These are phyloP conservation scores for Sakesphorus luctuosus DNA, from an alignment of 2,113 vertebrate species.

Conservation along the genomic window DNA sequence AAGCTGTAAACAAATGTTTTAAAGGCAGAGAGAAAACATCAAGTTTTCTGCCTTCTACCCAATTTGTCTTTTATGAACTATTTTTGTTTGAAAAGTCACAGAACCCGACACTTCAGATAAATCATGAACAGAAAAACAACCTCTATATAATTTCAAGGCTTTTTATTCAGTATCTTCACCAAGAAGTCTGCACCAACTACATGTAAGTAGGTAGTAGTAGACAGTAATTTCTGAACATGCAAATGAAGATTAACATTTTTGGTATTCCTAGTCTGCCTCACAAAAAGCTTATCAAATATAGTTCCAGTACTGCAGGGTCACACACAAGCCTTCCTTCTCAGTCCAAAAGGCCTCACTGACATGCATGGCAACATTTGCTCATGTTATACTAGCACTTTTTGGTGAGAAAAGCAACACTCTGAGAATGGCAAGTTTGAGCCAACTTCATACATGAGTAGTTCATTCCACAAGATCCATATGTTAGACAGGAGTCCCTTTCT, in stretches of 20 bases:
- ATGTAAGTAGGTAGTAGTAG: not conserved
- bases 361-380: not conserved
- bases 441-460: not conserved
- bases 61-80: constrained; percentile 63
- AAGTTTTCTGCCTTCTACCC: constrained; percentile 33
- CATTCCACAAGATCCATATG: not conserved
- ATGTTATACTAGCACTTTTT: not conserved
- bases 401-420: not conserved
- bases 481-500: not conserved
- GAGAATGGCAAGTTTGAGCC: not conserved
- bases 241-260: not conserved
- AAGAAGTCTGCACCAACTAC: not conserved
- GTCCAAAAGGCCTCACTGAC: not conserved
- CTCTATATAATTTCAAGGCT: not conserved
- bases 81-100: constrained; percentile 59
- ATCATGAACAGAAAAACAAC: constrained; percentile 52
- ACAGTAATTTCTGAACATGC: not conserved
- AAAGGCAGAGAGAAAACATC: constrained; percentile 39
- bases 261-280: not conserved
- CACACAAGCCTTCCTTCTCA: not conserved
- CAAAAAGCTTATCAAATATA: not conserved
- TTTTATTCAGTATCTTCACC: not conserved
- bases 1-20: constrained; percentile 71
- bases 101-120: constrained; percentile 54
- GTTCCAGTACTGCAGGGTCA: not conserved